These are phyloP conservation scores for Noctua janthe DNA, from an alignment of 2,888 invertebrate species.

Conservation along the genomic window DNA sequence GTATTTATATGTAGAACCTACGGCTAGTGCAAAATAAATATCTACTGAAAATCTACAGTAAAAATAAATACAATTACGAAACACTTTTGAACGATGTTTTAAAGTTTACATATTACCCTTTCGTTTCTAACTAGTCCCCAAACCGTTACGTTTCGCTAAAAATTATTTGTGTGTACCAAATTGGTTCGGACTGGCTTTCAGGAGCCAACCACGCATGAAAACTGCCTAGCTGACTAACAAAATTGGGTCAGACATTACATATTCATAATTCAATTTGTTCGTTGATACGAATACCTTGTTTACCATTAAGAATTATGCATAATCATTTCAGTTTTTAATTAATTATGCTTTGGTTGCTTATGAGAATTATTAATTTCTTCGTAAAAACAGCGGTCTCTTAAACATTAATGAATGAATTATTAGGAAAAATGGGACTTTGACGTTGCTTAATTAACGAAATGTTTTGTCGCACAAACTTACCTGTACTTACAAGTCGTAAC, in stretches of 20 bases:
- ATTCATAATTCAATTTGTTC: constrained; percentile 58
- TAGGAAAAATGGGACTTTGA: constrained; percentile 7
- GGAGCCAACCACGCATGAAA: constrained; percentile 29
- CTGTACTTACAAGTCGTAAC: neutral
- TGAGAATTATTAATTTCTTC: constrained; percentile 15
- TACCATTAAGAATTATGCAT: constrained; percentile 17
- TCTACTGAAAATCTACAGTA: neutral
- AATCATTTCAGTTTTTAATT: constrained; percentile 27
- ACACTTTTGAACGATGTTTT: constrained; percentile 2
- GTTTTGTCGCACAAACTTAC: neutral
- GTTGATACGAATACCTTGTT: constrained; percentile 32
- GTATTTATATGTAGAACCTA: neutral
- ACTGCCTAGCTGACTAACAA: constrained; percentile 22
- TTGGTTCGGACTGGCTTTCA: constrained; percentile 31
- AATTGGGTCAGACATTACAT: constrained; percentile 55
- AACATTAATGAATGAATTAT: neutral
- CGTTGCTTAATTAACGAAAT: neutral
- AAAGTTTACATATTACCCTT: neutral
- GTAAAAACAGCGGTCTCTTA: constrained; percentile 1
- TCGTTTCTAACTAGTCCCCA: neutral
- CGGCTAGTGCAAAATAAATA: neutral
- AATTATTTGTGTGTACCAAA: constrained; percentile 23
- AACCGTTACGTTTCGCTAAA: constrained; percentile 18
- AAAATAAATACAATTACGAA: neutral
- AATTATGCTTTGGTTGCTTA: constrained; percentile 5